A percentile compares a stretch with the other conserved stretches of the same genome.
Conservation (phyloP, 1,140 invertebrate species). For the Calycopis cecrops region DNA sequence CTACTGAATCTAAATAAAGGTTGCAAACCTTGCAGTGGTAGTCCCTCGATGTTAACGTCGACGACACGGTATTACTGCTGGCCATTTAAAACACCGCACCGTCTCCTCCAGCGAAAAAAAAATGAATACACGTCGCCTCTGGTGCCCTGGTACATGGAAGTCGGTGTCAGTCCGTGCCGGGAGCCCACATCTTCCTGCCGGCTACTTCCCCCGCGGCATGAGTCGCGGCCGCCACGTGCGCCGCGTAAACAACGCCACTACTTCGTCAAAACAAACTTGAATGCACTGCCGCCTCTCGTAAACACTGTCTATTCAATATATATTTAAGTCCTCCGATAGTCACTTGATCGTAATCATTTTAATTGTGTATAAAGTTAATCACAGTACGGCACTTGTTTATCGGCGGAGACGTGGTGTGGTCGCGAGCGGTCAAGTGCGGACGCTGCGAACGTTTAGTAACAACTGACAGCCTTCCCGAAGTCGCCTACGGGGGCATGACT, state of each 20-base stretch:
- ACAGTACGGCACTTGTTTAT: slow-evolving; percentile 62
- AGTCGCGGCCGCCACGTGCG: slow-evolving; percentile 53
- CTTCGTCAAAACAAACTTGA: slow-evolving; percentile 34
- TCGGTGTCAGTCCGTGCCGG: slow-evolving; percentile 52
- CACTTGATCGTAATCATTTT: slow-evolving; percentile 13
- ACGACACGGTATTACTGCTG: slow-evolving; percentile 72
- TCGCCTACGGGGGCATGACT: slow-evolving; percentile 74
- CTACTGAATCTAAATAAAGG: slow-evolving; percentile 82
- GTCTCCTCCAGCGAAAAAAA: slow-evolving; percentile 71
- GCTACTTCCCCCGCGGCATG: slow-evolving; percentile 26
- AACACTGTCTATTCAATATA: slow-evolving; percentile 16
- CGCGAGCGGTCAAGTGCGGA: slow-evolving; percentile 57
- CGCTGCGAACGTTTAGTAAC: slow-evolving; percentile 68
- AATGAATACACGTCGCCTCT: slow-evolving; percentile 61
- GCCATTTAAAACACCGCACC: slow-evolving; percentile 72
- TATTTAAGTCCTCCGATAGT: neutral
- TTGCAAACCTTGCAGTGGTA: slow-evolving; percentile 84
- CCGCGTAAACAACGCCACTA: slow-evolving; percentile 54
- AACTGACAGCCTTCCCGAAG: slow-evolving; percentile 74
- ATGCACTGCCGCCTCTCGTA: slow-evolving; percentile 19
- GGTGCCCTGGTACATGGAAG: slow-evolving; percentile 59
- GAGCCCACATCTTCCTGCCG: slow-evolving; percentile 44
- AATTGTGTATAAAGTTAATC: slow-evolving; percentile 37
- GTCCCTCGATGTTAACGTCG: slow-evolving; percentile 68
- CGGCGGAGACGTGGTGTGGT: slow-evolving; percentile 38